Base-by-base conservation (phyloP, 2,113 vertebrate species). In the Cyanoramphus novaezelandiae region DNA sequence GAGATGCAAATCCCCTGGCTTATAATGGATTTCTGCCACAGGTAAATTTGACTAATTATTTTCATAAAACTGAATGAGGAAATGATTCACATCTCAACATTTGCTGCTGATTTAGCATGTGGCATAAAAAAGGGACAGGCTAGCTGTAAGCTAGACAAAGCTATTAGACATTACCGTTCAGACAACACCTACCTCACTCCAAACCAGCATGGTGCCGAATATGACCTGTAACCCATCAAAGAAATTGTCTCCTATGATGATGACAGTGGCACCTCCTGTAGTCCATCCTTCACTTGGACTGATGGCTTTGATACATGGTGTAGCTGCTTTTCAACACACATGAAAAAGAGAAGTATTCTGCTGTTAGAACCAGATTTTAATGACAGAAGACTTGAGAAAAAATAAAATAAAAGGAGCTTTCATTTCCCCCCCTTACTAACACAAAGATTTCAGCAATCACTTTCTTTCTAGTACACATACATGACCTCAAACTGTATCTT, bases 211-310 rank as follows among this genome's bases (percentile, higher is more conserved):
- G 98, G 99, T 99, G 97, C 99, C 99, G 94, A 99, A 99, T 98
- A 99, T 99, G 98, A 99, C 99, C 98, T 99, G 99, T 97, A 99
- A 98, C 97, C 99, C 99, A 94, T 99, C 99, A 97, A 99, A 99
- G 98, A 99, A 99, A 98, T 99, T 99, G 98, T 99, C 99, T 97
- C 99, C 99, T 95, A 99, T 99, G 98, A 99, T 99, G 98, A 99
- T 99, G 98, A 99, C 99, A 71, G 99, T 99, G 82, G 99, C 99
- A 87, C 99, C 99, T 98, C 99, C 99, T 86, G 99, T 99, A 96
- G 99, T 99, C 99, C 99, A 99, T 97, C 99, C 99, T 99, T 99
- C 99, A 97, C 99, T 99, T 97, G 99, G 99, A 98, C 99, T 99
- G 98, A 99, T 99, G 98, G 99, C 99, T 99, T 99, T 99, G 98